A percentile compares a stretch with the other conserved stretches of the same genome.
Conservation (phyloP, 2,113 vertebrate species). For the Lophius piscatorius region DNA sequence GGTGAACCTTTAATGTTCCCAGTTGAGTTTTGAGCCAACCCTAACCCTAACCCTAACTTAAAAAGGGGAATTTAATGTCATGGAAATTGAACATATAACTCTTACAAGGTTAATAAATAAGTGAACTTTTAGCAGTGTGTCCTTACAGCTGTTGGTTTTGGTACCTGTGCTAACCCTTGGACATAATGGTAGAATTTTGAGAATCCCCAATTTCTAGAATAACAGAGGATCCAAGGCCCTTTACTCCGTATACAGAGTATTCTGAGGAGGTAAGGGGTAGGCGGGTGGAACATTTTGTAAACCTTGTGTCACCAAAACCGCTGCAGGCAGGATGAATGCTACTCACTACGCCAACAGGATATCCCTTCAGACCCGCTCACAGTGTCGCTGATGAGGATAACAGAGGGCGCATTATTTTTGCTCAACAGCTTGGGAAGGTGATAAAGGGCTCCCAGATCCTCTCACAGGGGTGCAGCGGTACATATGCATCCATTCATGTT, state of each 20-base stretch:
- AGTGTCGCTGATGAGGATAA: conserved; percentile 95
- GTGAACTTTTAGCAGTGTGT: too few relatives aligned
- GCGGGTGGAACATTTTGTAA: conserved; percentile 81
- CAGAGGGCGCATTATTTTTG: conserved; percentile 91
- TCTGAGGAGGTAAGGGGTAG: conserved; percentile 73
- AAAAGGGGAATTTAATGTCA: too few relatives aligned
- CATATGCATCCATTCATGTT: conserved; percentile 65
- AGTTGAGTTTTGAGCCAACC: too few relatives aligned
- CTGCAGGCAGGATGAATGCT: conserved; percentile 91
- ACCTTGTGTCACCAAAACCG: conserved; percentile 80
- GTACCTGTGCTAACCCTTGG: conserved; percentile 28
- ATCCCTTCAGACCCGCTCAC: conserved; percentile 92
- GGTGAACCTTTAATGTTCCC: too few relatives aligned
- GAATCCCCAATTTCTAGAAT: conserved; percentile 77
- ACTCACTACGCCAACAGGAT: conserved; percentile 93
- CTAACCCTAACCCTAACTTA: too few relatives aligned
- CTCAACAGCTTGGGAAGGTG: conserved; percentile 90
- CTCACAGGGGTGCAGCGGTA: conserved; percentile 50
- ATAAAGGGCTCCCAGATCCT: conserved; percentile 89
- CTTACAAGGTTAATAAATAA: too few relatives aligned
- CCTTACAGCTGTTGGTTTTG: conserved; percentile 31
- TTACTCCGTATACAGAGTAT: conserved; percentile 76
- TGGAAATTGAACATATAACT: too few relatives aligned
- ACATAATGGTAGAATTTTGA: conserved; percentile 64
- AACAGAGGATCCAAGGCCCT: conserved; percentile 80